phyloP scores from a whole-genome alignment of 2,797 vertebrate species.

The Apogon hyalosoma region DNA sequence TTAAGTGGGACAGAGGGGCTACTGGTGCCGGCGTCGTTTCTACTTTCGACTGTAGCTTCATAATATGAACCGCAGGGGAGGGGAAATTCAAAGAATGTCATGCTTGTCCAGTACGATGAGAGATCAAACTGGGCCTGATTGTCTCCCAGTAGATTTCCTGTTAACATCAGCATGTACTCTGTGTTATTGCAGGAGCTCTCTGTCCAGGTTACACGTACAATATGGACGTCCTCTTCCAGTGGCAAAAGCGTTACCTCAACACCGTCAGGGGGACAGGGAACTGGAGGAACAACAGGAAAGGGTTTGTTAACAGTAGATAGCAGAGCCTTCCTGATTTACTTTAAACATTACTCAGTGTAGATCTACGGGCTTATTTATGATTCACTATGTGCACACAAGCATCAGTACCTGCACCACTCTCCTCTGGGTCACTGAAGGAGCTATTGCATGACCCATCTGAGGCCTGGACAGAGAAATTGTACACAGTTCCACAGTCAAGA shows the following conservation, averaged over 20 bases:
- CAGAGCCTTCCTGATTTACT: neutral
- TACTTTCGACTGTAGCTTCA: constrained; percentile 74
- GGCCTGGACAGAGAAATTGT: constrained; percentile 83
- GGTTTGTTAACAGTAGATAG: neutral
- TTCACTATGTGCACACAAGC: neutral
- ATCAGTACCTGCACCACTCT: constrained; percentile 76
- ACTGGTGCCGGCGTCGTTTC: constrained; percentile 73
- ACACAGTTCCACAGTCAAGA: constrained; percentile 77
- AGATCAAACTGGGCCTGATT: constrained; percentile 66
- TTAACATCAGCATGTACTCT: constrained; percentile 74
- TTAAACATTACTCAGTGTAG: neutral
- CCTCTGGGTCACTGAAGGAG: constrained; percentile 69
- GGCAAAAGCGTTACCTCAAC: constrained; percentile 66
- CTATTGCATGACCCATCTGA: constrained; percentile 81
- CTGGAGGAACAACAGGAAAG: constrained; percentile 53
- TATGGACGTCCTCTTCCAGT: constrained; percentile 60
- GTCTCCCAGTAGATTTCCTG: constrained; percentile 75
- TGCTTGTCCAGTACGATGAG: constrained; percentile 82
- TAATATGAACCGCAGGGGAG: constrained; percentile 83
- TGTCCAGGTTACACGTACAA: constrained; percentile 77
- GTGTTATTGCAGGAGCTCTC: constrained; percentile 61
- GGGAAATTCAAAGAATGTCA: constrained; percentile 79
- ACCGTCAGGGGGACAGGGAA: constrained; percentile 79
- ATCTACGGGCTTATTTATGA: too few species aligned
- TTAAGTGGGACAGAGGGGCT: constrained; percentile 56